Base-by-base conservation (phyloP, 2,888 invertebrate genomes). In the Ennomos fuscantarius region DNA sequence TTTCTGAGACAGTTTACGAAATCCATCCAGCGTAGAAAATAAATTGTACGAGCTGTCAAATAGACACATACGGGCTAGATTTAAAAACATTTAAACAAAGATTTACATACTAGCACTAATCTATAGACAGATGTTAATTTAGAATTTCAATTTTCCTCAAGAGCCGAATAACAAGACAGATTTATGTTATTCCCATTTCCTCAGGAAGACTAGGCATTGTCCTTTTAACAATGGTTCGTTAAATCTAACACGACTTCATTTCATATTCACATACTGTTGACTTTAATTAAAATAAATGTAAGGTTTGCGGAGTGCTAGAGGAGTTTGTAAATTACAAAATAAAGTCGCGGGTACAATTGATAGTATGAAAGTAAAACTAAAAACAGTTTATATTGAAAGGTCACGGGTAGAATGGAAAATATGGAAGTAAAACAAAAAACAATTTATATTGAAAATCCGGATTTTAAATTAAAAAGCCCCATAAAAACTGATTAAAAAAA, bases 151-250 rank as follows among this genome's bases (percentile, higher is more conserved):
- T 63, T 63, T 63, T 62, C 49, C 46, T 57, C 53, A 35, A 60
- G 50, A 56, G 56, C 48, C 53, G 54, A 57, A 58, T 59, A 64
- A 63, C 55, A 49, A 57, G 61, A 48, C 59, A 52, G 68, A 71
- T 66, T 63, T 61, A 63, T 63, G 57, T 44, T 68, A 71, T 72
- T 71, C 66, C 71, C 63, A 70, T 76, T 76, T 72, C 72, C 70
- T 69, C 63, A 75, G 72, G 74, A 55, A 42, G 47, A 45, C 71
- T 66, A 63, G 49, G 68, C 63, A 79, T 82, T 84, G 82, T 84
- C 70, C 63, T 62, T 51, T 54, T 41, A 73, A 84, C 84, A 83
- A 84, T 84, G 76, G 76, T 81, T 82, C 74, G 73, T 83, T 84
- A 79, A 73, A 62, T 56, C 59, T 60, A 57, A 62, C 61, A 62